Evolutionary conservation across 2,888 invertebrate genomes (phyloP).

Genomic region (Epiperipatus broadwayi): DNA sequence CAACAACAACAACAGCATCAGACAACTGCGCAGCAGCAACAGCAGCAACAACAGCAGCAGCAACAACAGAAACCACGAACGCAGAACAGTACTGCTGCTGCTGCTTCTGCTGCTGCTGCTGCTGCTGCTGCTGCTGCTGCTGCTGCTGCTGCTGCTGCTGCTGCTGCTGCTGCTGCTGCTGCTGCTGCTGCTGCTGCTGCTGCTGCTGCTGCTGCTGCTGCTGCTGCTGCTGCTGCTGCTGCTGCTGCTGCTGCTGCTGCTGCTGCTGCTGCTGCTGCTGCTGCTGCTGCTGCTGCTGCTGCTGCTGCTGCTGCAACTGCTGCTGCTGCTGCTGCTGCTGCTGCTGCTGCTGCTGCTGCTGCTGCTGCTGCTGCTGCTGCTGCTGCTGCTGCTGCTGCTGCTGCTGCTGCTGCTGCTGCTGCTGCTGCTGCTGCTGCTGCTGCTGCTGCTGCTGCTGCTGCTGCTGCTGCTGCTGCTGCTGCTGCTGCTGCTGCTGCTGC

Average conservation of each 20-base stretch:
- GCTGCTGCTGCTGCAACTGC: conserved; percentile 1
- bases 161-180: too few species aligned
- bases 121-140: too few species aligned
- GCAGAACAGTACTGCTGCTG: too few species aligned
- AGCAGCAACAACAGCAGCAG: too few species aligned
- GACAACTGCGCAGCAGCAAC: too few species aligned
- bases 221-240: conserved; percentile 3
- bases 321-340: conserved; percentile 3
- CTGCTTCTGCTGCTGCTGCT: too few species aligned
- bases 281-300: conserved; percentile 3
- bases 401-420: conserved; percentile 3
- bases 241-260: conserved; percentile 3
- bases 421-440: conserved; percentile 3
- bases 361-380: conserved; percentile 3
- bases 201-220: too few species aligned
- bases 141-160: too few species aligned
- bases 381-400: conserved; percentile 3
- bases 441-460: conserved; percentile 3
- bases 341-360: conserved; percentile 3
- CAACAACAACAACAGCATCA: too few species aligned
- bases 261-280: conserved; percentile 3
- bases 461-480: conserved; percentile 3
- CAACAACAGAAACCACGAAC: too few species aligned
- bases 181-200: too few species aligned
- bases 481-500: conserved; percentile 3